phyloP scores from a whole-genome alignment of 2,888 invertebrate species.

The Temnothorax unifasciatus region DNA sequence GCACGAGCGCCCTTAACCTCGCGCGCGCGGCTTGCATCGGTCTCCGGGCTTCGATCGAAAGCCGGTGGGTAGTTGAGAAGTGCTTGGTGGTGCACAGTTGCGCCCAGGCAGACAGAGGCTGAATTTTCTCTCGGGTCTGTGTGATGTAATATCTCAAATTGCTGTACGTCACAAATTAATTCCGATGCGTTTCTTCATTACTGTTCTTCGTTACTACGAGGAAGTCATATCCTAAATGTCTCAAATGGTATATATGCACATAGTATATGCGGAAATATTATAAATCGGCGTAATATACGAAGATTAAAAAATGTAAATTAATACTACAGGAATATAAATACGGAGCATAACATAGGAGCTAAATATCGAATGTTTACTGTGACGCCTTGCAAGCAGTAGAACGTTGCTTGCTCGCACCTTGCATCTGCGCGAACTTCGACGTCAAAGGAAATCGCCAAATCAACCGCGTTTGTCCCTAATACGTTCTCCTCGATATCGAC shows the following conservation, averaged over 20 bases:
- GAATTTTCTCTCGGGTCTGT: constrained; percentile 1
- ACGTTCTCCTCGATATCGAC: constrained; percentile 2
- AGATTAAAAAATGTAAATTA: too few species aligned
- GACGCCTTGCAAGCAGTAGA: background rate
- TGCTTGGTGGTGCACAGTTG: background rate
- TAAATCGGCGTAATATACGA: too few species aligned
- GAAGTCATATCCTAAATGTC: background rate
- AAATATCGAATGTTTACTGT: background rate
- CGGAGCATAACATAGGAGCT: background rate
- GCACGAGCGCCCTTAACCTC: constrained; percentile 63
- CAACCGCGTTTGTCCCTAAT: constrained; percentile 37
- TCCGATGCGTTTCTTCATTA: background rate
- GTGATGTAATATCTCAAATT: background rate
- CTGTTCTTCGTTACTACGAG: background rate
- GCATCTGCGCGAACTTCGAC: background rate
- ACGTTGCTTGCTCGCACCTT: background rate
- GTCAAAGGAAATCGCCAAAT: background rate
- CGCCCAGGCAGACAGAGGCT: background rate
- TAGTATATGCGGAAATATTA: too few species aligned
- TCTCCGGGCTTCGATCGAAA: constrained; percentile 59
- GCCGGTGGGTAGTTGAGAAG: background rate
- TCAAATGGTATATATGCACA: background rate
- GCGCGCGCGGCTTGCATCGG: constrained; percentile 52
- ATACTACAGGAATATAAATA: background rate
- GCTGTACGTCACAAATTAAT: background rate